These are phyloP conservation scores for Phrynocephalus forsythii DNA, from an alignment of 2,797 vertebrate genomes.

Conservation along the genomic window DNA sequence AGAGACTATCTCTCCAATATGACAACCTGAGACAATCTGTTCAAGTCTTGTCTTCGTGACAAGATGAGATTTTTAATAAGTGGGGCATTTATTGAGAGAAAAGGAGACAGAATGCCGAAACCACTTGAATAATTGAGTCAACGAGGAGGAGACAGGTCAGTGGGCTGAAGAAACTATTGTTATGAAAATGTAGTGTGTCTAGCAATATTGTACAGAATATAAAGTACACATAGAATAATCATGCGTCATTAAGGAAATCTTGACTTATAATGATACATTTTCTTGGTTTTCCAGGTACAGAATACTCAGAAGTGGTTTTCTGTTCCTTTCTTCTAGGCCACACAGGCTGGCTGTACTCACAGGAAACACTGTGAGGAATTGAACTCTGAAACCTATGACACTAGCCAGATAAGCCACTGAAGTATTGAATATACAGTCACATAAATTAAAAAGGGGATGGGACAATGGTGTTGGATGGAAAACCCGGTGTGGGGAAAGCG, in stretches of 20 bases:
- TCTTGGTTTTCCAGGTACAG: too few species aligned
- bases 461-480: background rate
- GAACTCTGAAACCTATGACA: too few species aligned
- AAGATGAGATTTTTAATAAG: slow-evolving; percentile 26
- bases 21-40: background rate
- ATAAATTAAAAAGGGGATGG: too few species aligned
- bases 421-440: too few species aligned
- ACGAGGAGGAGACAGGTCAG: slow-evolving; percentile 4
- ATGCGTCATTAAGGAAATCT: background rate
- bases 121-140: background rate
- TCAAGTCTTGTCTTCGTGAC: slow-evolving; percentile 40
- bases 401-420: too few species aligned
- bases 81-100: slow-evolving; percentile 37
- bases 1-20: slow-evolving; percentile 14
- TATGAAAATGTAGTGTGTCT: slow-evolving; percentile 57
- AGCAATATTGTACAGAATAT: background rate
- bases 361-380: too few species aligned
- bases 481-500: background rate
- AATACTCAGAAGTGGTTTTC: too few species aligned
- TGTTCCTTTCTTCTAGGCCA: too few species aligned
- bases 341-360: too few species aligned
- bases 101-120: background rate
- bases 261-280: too few species aligned
- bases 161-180: slow-evolving; percentile 37
- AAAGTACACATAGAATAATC: background rate